A percentile compares a stretch with the other conserved stretches of the same genome.
phyloP scores from a whole-genome alignment of 2,797 vertebrate genomes.

The Pyrocephalus nanus region DNA sequence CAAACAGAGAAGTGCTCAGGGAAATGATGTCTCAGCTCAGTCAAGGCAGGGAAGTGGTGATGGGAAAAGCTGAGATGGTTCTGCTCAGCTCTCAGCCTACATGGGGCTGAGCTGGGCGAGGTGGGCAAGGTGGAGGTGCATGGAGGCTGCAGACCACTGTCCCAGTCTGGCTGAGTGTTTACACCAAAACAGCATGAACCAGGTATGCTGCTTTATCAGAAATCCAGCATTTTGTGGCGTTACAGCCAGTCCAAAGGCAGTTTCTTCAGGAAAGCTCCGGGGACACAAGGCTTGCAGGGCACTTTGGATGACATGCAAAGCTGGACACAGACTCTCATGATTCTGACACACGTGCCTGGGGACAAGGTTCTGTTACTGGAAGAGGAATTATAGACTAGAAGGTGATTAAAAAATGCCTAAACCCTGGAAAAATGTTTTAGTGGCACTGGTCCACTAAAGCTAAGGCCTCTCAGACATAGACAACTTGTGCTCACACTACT shows the following conservation, averaged over 20 bases:
- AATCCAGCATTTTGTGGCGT: background rate
- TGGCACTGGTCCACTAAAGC: background rate
- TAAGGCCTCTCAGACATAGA: background rate
- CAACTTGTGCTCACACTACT: background rate
- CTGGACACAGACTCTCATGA: background rate
- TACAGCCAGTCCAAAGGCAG: background rate
- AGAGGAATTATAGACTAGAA: background rate
- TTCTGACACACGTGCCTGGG: background rate
- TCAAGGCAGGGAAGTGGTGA: background rate
- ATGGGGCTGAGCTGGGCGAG: rapidly evolving
- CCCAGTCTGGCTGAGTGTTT: background rate
- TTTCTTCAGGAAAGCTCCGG: background rate
- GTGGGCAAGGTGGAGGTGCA: background rate
- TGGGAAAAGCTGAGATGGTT: background rate
- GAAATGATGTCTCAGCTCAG: background rate
- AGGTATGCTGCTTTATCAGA: background rate
- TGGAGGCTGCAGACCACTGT: background rate
- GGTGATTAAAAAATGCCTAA: background rate
- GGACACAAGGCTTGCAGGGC: background rate
- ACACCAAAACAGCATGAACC: background rate
- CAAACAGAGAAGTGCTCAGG: background rate
- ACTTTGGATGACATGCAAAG: background rate
- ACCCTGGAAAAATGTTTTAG: background rate
- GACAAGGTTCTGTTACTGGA: background rate
- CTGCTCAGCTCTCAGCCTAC: background rate